Percentiles rank a stretch among this genome's conserved stretches.
phyloP scores from a whole-genome alignment of 2,113 vertebrate species.

The Sceloporus undulatus region DNA sequence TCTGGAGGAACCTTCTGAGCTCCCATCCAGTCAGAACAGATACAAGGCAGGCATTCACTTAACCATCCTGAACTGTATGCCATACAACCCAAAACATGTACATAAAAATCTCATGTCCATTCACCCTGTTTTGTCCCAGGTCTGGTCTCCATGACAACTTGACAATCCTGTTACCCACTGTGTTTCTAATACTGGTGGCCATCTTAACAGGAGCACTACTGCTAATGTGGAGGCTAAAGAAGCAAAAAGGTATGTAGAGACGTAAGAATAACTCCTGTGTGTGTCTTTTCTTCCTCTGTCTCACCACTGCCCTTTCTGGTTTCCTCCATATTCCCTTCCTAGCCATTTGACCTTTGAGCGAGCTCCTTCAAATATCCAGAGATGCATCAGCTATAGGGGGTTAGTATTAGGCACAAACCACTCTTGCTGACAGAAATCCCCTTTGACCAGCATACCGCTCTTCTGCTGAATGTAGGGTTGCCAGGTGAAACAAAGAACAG shows the following conservation, averaged over 20 bases:
- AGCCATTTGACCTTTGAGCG: too few species aligned
- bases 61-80: not conserved
- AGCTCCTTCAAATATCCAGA: too few species aligned
- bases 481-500: too few species aligned
- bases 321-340: not conserved
- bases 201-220: not conserved
- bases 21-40: not conserved
- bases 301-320: not conserved
- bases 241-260: conserved; percentile 18
- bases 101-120: not conserved
- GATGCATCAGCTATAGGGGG: too few species aligned
- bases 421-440: too few species aligned
- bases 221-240: conserved; percentile 11
- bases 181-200: not conserved
- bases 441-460: too few species aligned
- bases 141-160: fast-evolving
- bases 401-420: too few species aligned
- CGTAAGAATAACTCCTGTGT: not conserved
- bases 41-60: not conserved
- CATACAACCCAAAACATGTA: not conserved
- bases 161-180: not conserved
- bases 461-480: too few species aligned
- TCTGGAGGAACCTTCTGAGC: not conserved
- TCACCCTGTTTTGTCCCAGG: not conserved
- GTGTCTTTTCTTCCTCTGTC: not conserved